phyloP scores from a whole-genome alignment of 1,140 invertebrate species.

The Neodiprion fabricii region DNA sequence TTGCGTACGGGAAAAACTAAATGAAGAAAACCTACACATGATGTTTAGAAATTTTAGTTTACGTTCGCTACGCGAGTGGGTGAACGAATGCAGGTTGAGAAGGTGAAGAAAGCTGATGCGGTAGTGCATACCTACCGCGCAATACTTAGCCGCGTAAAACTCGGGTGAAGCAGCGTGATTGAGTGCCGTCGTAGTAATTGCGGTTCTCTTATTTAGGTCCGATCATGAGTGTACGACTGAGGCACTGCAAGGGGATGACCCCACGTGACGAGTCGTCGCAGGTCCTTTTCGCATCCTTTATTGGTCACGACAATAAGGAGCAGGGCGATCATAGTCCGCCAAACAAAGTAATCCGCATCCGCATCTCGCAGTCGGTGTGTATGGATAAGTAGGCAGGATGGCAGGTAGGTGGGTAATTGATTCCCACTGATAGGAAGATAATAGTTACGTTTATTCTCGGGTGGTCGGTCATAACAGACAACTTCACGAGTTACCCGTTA shows the following conservation, averaged over 20 bases:
- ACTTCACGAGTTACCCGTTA: neutral
- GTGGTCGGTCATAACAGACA: no score
- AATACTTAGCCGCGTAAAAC: no score
- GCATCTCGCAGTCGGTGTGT: neutral
- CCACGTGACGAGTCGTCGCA: neutral
- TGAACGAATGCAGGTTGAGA: no score
- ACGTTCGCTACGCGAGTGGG: no score
- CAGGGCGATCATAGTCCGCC: no score
- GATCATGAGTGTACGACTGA: no score
- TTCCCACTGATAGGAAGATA: neutral
- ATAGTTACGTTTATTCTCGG: neutral
- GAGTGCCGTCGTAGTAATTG: neutral
- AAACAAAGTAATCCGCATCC: neutral
- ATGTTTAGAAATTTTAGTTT: no score
- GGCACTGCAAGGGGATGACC: neutral
- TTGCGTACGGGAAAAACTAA: no score
- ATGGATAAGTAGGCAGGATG: neutral
- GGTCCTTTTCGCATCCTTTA: constrained; percentile 1
- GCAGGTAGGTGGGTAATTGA: neutral
- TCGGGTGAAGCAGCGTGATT: no score
- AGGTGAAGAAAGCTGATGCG: no score
- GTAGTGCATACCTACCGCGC: no score
- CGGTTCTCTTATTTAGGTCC: neutral
- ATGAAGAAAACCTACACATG: no score
- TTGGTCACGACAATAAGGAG: neutral